Percentiles rank a stretch among this genome's conserved stretches.
Conservation (phyloP, 2,113 vertebrate species). For the Tiliqua scincoides region DNA sequence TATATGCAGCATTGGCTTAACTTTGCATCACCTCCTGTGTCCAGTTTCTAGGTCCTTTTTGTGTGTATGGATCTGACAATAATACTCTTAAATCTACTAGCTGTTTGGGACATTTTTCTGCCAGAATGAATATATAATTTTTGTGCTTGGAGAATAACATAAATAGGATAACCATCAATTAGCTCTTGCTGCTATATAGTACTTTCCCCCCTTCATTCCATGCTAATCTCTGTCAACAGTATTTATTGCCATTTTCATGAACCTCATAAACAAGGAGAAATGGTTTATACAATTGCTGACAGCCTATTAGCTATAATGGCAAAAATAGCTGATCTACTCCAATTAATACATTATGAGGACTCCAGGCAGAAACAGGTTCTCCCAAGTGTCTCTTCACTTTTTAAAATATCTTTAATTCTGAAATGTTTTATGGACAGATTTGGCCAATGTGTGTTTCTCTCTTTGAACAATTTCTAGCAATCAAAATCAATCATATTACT, state of each 20-base stretch:
- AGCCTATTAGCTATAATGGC: not conserved
- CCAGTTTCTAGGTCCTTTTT: not conserved
- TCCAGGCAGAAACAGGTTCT: not conserved
- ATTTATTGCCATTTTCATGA: conserved; percentile 19
- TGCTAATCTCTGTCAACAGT: not conserved
- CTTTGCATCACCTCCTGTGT: not conserved
- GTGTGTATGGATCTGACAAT: not conserved
- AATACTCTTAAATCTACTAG: not conserved
- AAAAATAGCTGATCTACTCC: not conserved
- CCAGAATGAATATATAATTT: not conserved
- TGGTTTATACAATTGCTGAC: conserved; percentile 25
- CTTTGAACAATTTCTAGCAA: conserved; percentile 26
- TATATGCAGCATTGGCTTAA: not conserved
- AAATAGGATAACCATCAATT: not conserved
- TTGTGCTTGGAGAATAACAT: not conserved
- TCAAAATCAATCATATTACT: conserved; percentile 8
- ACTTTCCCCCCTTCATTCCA: not conserved
- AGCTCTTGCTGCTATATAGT: not conserved
- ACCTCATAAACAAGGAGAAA: not conserved
- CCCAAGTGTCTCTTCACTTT: not conserved
- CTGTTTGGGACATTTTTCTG: not conserved
- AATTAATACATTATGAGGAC: conserved; percentile 1
- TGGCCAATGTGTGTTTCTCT: not conserved
- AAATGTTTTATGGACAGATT: conserved; percentile 6
- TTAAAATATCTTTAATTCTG: conserved; percentile 22